Evolutionary conservation across 2,113 vertebrate genomes (phyloP).

Genomic region (Hemicordylus capensis): DNA sequence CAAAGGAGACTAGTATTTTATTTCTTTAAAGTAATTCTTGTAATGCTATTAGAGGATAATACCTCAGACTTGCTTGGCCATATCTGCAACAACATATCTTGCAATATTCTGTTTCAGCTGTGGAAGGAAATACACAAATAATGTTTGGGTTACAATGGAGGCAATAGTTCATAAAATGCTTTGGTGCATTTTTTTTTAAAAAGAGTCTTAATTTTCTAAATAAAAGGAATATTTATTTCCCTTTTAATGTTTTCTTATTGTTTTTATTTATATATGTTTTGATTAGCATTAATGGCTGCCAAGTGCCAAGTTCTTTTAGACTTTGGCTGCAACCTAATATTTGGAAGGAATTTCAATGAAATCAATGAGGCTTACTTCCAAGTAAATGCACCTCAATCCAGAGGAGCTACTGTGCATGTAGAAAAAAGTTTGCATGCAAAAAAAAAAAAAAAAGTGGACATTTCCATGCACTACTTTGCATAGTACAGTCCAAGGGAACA

Average conservation of each 20-base stretch:
- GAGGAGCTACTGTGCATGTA: background rate
- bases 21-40: conserved; percentile 75
- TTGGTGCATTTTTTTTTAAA: conserved; percentile 68
- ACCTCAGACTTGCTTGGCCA: conserved; percentile 78
- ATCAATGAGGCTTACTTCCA: background rate
- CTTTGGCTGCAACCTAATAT: conserved; percentile 2
- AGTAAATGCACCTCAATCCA: background rate
- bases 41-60: conserved; percentile 71
- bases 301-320: conserved; percentile 74
- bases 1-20: conserved; percentile 79
- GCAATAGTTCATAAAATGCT: conserved; percentile 67
- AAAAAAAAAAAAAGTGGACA: background rate
- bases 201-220: conserved; percentile 70
- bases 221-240: conserved; percentile 78
- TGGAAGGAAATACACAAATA: conserved; percentile 65
- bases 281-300: conserved; percentile 73
- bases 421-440: background rate
- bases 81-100: conserved; percentile 74
- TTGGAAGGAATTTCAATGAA: background rate
- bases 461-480: background rate
- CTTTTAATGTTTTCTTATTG: conserved; percentile 62
- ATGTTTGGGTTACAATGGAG: conserved; percentile 61
- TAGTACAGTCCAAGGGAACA: background rate
- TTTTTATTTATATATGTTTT: conserved; percentile 78
- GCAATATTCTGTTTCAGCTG: conserved; percentile 69